Evolutionary conservation across 2,888 invertebrate species (phyloP).

Genomic region (Lasioglossum figueresi): DNA sequence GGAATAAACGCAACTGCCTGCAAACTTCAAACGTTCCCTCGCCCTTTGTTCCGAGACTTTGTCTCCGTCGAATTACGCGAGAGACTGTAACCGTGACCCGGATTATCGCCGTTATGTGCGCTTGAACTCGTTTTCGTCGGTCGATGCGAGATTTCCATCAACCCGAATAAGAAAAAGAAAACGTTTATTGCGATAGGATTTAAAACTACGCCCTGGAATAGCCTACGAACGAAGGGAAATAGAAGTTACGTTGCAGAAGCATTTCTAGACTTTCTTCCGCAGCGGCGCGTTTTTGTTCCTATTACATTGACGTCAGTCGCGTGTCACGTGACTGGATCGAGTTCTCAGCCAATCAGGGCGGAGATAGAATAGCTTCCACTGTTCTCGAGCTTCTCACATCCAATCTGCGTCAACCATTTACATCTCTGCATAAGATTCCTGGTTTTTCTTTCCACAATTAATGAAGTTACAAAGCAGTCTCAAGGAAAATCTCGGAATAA

Average conservation of each 20-base stretch:
- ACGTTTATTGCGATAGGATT: not conserved
- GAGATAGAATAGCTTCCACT: too few relatives aligned
- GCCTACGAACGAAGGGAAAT: not conserved
- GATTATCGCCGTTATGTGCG: conserved; percentile 49
- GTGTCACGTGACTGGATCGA: not conserved
- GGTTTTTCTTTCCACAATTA: not conserved
- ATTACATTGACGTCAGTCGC: not conserved
- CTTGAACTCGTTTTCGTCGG: conserved; percentile 48
- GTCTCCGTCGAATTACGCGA: conserved; percentile 4
- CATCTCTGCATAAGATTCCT: not conserved
- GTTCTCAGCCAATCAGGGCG: not conserved
- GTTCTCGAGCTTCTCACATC: not conserved
- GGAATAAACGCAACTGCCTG: conserved; percentile 36
- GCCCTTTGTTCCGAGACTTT: conserved; percentile 30
- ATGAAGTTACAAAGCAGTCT: not conserved
- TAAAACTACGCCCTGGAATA: not conserved
- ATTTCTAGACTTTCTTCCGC: not conserved
- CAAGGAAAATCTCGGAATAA: not conserved
- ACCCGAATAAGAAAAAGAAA: not conserved
- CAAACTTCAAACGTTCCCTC: conserved; percentile 56
- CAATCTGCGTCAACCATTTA: not conserved
- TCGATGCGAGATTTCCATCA: conserved; percentile 19
- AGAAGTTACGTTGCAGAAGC: not conserved
- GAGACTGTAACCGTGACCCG: conserved; percentile 65
- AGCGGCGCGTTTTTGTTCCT: too few relatives aligned